Evolutionary conservation across 2,797 vertebrate species (phyloP).

Genomic region (Dryobates pubescens): DNA sequence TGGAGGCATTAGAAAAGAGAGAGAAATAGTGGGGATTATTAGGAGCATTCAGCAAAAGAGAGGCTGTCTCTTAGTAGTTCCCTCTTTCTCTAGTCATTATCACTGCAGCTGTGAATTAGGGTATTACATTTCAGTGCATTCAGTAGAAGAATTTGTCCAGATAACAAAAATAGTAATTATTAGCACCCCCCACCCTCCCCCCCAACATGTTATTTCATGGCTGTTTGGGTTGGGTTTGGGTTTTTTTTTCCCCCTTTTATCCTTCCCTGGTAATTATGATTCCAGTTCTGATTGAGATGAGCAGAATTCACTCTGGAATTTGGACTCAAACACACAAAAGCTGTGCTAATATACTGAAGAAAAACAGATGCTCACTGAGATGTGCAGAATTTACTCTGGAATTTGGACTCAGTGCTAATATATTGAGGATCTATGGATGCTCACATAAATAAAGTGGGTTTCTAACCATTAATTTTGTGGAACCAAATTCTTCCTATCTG

Average conservation of each 20-base stretch:
- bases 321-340: too few species aligned
- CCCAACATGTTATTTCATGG: too few species aligned
- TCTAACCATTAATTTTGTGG: background rate
- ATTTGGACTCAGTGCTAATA: background rate
- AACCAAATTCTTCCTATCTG: background rate
- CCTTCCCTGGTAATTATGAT: background rate
- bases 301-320: too few species aligned
- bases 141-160: slow-evolving; percentile 20
- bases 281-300: background rate
- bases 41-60: slow-evolving; percentile 29
- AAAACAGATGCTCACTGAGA: too few species aligned
- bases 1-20: slow-evolving; percentile 29
- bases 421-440: background rate
- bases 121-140: slow-evolving; percentile 29
- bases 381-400: background rate
- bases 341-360: too few species aligned
- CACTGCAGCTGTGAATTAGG: slow-evolving; percentile 39
- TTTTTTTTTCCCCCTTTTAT: background rate
- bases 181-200: background rate
- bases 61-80: slow-evolving; percentile 47
- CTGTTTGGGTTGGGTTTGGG: background rate
- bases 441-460: background rate
- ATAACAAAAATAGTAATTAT: slow-evolving; percentile 29
- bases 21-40: slow-evolving; percentile 60
- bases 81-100: slow-evolving; percentile 49